A percentile compares a stretch with the other conserved stretches of the same genome.
phyloP scores from a whole-genome alignment of 2,888 invertebrate genomes.

The Crossocerus cetratus region DNA sequence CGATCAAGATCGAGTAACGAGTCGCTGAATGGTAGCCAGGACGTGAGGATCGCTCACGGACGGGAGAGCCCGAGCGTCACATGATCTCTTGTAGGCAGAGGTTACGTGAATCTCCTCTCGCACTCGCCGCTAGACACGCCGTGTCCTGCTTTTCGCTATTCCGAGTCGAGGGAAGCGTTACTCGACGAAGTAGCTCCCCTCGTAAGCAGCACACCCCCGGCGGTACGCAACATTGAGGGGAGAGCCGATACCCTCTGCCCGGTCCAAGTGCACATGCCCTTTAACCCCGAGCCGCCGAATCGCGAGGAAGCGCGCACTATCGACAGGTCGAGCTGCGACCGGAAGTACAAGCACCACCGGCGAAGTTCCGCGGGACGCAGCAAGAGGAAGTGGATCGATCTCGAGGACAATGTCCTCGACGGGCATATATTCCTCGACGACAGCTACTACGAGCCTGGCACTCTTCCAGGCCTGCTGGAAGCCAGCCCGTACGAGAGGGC shows the following conservation, averaged over 20 bases:
- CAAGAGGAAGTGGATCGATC: conserved; percentile 48
- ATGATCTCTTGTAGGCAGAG: conserved; percentile 65
- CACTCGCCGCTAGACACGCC: conserved; percentile 68
- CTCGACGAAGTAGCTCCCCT: conserved; percentile 57
- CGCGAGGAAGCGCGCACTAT: conserved; percentile 35
- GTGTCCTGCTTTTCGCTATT: conserved; percentile 62
- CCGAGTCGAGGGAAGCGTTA: conserved; percentile 53
- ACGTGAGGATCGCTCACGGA: conserved; percentile 30
- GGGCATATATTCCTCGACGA: conserved; percentile 60
- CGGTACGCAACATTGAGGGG: conserved; percentile 23
- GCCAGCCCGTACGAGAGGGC: conserved; percentile 32
- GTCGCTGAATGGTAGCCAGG: conserved; percentile 55
- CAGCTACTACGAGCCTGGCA: conserved; percentile 23
- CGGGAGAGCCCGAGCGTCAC: conserved; percentile 47
- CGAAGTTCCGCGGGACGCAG: conserved; percentile 5
- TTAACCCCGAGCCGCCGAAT: conserved; percentile 20
- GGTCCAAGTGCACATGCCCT: conserved; percentile 57
- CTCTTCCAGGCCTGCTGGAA: conserved; percentile 28
- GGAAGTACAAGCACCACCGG: conserved; percentile 3
- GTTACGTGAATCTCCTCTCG: conserved; percentile 64
- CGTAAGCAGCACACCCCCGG: conserved; percentile 47
- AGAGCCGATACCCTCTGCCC: conserved; percentile 59
- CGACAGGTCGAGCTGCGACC: not conserved
- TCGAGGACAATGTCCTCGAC: conserved; percentile 54
- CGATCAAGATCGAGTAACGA: conserved; percentile 54